Conservation (phyloP, 2,797 vertebrate genomes). For the Thalassophryne amazonica region DNA sequence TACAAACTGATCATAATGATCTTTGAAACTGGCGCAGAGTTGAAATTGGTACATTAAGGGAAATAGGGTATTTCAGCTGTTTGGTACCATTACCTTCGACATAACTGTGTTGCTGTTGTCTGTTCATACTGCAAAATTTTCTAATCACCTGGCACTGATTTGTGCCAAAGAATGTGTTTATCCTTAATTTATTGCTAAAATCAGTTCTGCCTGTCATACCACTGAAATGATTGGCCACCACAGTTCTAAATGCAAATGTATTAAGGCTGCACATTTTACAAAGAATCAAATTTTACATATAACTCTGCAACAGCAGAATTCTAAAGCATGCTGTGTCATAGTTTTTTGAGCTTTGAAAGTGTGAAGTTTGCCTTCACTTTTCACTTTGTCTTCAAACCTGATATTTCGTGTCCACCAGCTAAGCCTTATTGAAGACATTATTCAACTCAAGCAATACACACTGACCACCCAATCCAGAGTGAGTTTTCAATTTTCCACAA, state of each 20-base stretch:
- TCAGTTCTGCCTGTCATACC: background rate
- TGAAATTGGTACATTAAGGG: too few species aligned
- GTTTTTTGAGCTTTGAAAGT: too few species aligned
- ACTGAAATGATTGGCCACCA: background rate
- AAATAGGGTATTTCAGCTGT: too few species aligned
- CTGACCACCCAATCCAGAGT: constrained; percentile 34
- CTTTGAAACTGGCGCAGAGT: too few species aligned
- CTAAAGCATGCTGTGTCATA: too few species aligned
- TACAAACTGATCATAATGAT: too few species aligned
- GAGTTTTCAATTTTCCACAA: constrained; percentile 54
- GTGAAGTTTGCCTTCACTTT: background rate
- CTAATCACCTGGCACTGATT: too few species aligned
- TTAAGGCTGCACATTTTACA: background rate
- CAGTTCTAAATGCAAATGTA: background rate
- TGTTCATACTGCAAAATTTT: too few species aligned
- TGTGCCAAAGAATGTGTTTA: too few species aligned
- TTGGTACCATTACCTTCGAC: too few species aligned
- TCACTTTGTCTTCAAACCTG: constrained; percentile 30
- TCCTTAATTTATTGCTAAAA: too few species aligned
- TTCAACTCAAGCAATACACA: constrained; percentile 54
- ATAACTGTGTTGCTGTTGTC: too few species aligned
- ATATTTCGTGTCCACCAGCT: constrained; percentile 22
- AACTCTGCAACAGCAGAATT: background rate
- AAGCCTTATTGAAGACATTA: constrained; percentile 37
- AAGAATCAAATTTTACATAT: background rate